Evolutionary conservation across 2,113 vertebrate species (phyloP).

Genomic region (Thermophis baileyi): DNA sequence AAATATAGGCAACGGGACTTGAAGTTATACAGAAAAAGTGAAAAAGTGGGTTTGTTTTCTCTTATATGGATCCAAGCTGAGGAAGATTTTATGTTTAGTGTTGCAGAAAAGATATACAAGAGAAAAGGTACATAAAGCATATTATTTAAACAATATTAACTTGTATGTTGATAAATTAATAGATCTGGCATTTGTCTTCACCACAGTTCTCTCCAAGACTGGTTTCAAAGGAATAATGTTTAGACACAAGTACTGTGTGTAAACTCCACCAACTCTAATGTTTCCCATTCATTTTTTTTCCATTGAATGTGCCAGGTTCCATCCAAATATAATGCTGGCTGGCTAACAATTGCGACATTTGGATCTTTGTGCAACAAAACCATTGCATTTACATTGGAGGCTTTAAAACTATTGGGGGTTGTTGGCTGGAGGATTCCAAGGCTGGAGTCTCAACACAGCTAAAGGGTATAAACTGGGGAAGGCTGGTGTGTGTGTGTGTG

Average conservation of each 20-base stretch:
- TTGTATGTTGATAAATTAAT: neutral
- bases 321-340: neutral
- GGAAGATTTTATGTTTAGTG: neutral
- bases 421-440: neutral
- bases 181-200: neutral
- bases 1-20: neutral
- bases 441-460: neutral
- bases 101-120: neutral
- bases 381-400: neutral
- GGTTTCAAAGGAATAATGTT: neutral
- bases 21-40: neutral
- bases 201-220: neutral
- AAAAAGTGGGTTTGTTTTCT: neutral
- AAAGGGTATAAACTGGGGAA: neutral
- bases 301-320: neutral
- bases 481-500: neutral
- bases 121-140: neutral
- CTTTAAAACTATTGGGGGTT: neutral
- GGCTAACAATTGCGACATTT: neutral
- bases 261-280: neutral
- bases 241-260: neutral
- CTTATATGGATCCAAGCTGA: neutral
- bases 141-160: neutral
- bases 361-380: neutral
- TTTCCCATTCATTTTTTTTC: neutral